Evolutionary conservation across 2,797 vertebrate species (phyloP), one percentile per base, ranked within the genome.

Genomic region (Prionace glauca): DNA sequence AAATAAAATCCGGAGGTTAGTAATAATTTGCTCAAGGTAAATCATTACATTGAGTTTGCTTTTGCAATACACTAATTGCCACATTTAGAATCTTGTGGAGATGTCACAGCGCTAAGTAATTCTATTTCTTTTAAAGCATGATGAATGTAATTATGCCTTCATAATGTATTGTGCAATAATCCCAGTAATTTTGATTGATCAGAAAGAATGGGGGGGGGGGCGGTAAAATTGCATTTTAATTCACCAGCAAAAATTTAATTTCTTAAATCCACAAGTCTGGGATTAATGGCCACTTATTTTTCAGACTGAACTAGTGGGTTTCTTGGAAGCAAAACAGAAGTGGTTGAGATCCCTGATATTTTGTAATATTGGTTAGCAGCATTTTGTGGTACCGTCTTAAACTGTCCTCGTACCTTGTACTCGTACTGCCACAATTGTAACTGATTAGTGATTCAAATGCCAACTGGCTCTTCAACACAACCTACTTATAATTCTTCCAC

Each of bases 1-100:
- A 95, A 95, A 95, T 95, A 95, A 95, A 77, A 95, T 77, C 69
- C 24, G 45, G 71, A 95, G 93, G 93, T 95, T 72, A 60, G 93
- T 95, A 95, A 77, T 69, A 36, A 72, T 29, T 94, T 94, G 45
- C 71, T 95, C 71, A 77, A 71, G 24, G 18, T 16, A 1, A 7
- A 32, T 95, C 71, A 20, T 32, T 60, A 2, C 41, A 50, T 56
- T 77, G 71, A 94, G 41, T 22, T 26, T 95, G 12, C 4, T 60
- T 77, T 18, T 12, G 71, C 26, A 26, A 71, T 29, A 67, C 1
- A 41, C 14, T 41, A 41, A 94, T 69, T 41, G 11, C 41, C 65
- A 94, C 69, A 10, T 12, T 95, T 69, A 56, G 18, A 32, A 50
- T 74, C 32, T 74, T 77, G 14, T 32, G 8, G 18, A 71, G 92